phyloP scores from a whole-genome alignment of 2,113 vertebrate species.

The Xiphophorus maculatus region DNA sequence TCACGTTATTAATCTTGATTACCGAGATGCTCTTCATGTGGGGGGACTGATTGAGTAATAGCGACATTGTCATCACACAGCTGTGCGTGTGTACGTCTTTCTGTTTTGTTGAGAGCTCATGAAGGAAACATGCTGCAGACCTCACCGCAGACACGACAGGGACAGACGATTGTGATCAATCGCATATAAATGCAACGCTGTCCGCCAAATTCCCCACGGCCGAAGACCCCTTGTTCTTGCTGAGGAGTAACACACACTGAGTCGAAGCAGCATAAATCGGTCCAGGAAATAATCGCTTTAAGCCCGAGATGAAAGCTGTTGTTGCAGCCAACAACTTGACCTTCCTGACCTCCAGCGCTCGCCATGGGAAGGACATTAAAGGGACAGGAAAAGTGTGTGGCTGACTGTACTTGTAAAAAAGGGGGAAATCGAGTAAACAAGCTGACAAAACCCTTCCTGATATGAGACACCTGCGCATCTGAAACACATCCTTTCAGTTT shows the following conservation, averaged over 20 bases:
- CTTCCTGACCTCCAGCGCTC: conserved; percentile 45
- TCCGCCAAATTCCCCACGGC: conserved; percentile 5
- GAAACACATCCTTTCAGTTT: not conserved
- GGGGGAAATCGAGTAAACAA: conserved; percentile 4
- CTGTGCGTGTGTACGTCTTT: conserved; percentile 21
- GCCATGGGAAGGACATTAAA: conserved; percentile 26
- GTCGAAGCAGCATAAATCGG: not conserved
- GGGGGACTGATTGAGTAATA: not conserved
- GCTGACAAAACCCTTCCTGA: not conserved
- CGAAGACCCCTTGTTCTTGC: conserved; percentile 26
- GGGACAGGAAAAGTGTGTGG: not conserved
- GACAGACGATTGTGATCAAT: conserved; percentile 1
- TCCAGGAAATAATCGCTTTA: conserved; percentile 30
- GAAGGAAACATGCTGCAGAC: not conserved
- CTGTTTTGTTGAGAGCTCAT: not conserved
- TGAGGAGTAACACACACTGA: conserved; percentile 27
- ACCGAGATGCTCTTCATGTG: not conserved
- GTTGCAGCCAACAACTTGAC: conserved; percentile 36
- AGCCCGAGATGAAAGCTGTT: conserved; percentile 54
- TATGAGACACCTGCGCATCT: conserved; percentile 17
- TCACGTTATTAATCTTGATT: not conserved
- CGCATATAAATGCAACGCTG: not conserved
- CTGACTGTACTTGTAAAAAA: not conserved
- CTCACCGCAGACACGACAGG: not conserved
- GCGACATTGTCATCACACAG: conserved; percentile 33